phyloP scores from a whole-genome alignment of 2,113 vertebrate genomes.

The Colaptes auratus region DNA sequence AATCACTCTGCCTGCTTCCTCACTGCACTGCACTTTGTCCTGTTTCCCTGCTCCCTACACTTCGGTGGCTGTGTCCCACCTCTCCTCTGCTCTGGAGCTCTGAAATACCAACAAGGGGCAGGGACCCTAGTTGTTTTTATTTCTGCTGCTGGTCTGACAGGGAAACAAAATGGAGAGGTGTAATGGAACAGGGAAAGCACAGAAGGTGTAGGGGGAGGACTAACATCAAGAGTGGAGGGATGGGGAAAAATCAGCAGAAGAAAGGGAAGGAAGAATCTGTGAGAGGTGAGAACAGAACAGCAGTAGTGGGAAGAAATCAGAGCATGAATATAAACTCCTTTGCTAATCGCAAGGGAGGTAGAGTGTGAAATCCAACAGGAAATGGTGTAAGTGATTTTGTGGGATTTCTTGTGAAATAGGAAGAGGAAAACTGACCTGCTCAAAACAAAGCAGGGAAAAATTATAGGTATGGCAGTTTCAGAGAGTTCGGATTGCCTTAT shows the following conservation, averaged over 20 bases:
- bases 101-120: not conserved
- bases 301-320: not conserved
- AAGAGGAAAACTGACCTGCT: slow-evolving; percentile 6
- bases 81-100: not conserved
- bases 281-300: not conserved
- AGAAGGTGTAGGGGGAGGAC: not conserved
- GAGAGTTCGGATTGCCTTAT: not conserved
- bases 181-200: not conserved
- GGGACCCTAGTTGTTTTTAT: not conserved
- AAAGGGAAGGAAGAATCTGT: not conserved
- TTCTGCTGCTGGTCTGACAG: not conserved
- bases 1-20: not conserved
- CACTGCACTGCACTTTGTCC: not conserved
- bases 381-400: not conserved
- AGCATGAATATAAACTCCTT: not conserved
- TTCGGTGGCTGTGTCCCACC: not conserved
- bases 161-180: not conserved
- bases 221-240: not conserved
- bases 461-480: not conserved
- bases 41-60: not conserved
- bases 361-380: slow-evolving; percentile 16
- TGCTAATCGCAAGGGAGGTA: not conserved
- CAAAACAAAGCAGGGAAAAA: not conserved
- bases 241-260: not conserved
- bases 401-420: not conserved